A percentile compares a stretch with the other conserved stretches of the same genome.
phyloP scores from a whole-genome alignment of 64 coral and sea anemone species.

The Montipora foliosa region DNA sequence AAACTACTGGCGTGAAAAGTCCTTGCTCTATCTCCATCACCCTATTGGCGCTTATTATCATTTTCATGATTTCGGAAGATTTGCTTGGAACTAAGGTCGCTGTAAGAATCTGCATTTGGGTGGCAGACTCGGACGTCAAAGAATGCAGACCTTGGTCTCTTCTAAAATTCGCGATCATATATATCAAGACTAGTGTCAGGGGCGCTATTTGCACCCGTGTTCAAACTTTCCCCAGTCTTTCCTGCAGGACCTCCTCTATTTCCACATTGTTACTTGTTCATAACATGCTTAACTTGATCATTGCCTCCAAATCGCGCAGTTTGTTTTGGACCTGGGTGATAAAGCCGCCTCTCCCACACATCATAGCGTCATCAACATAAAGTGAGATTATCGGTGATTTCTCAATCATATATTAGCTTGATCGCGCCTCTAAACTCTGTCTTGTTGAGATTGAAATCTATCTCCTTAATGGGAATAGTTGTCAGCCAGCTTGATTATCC shows the following conservation, averaged over 20 bases:
- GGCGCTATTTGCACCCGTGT: too few species aligned
- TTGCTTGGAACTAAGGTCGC: not conserved
- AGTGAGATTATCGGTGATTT: not conserved
- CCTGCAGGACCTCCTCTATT: not conserved
- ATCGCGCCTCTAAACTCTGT: not conserved
- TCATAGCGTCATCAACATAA: not conserved
- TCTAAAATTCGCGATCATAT: not conserved
- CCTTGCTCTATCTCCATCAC: too few species aligned
- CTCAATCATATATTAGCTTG: not conserved
- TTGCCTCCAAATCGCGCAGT: too few species aligned
- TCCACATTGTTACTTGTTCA: not conserved
- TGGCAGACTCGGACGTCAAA: not conserved
- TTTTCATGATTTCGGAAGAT: too few species aligned
- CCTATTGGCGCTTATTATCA: too few species aligned
- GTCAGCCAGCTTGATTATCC: not conserved
- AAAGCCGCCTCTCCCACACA: too few species aligned
- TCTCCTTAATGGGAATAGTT: not conserved
- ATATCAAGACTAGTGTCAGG: not conserved
- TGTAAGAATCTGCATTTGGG: not conserved
- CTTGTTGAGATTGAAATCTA: not conserved
- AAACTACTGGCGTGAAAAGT: too few species aligned
- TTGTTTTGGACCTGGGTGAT: not conserved
- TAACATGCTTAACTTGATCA: not conserved
- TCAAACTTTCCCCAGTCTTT: too few species aligned
- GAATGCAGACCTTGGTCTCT: not conserved